These are phyloP conservation scores for Pachypanchax playfairii DNA, from an alignment of 2,113 vertebrate species.

Conservation along the genomic window DNA sequence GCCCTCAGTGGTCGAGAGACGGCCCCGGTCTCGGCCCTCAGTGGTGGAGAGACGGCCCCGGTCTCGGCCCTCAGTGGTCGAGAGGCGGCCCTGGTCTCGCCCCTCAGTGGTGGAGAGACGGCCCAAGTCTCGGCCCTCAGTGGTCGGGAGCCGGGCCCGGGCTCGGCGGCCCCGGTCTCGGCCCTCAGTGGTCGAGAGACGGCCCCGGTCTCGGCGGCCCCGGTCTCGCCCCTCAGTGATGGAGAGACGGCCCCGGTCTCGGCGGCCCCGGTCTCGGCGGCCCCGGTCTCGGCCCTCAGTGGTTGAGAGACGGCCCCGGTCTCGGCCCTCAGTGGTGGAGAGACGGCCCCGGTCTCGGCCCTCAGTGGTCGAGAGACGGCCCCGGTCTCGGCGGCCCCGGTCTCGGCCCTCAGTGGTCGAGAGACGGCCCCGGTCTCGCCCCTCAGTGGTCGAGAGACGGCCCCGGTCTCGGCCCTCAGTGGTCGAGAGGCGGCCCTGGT, in stretches of 20 bases:
- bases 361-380: no score
- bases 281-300: conserved; percentile 7
- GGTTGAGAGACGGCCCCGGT: conserved; percentile 30
- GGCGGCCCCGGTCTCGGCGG: conserved; percentile 11
- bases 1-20: conserved; percentile 31
- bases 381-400: conserved; percentile 17
- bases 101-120: conserved; percentile 30
- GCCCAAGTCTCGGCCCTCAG: conserved; percentile 7
- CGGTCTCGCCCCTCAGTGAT: conserved; percentile 7
- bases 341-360: conserved; percentile 20
- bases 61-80: conserved; percentile 11
- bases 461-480: conserved; percentile 7
- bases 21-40: conserved; percentile 5
- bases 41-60: conserved; percentile 31
- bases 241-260: conserved; percentile 28
- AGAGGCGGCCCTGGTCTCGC: conserved; percentile 24
- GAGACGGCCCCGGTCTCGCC: conserved; percentile 22
- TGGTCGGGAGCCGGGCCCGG: no score
- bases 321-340: conserved; percentile 20
- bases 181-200: conserved; percentile 31
- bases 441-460: conserved; percentile 29
- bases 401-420: conserved; percentile 16
- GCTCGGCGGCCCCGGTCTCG: conserved; percentile 15
- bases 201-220: conserved; percentile 13
- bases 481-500: conserved; percentile 31